These are phyloP conservation scores for Ferrisia virgata DNA, from an alignment of 2,888 invertebrate genomes.

Conservation along the genomic window DNA sequence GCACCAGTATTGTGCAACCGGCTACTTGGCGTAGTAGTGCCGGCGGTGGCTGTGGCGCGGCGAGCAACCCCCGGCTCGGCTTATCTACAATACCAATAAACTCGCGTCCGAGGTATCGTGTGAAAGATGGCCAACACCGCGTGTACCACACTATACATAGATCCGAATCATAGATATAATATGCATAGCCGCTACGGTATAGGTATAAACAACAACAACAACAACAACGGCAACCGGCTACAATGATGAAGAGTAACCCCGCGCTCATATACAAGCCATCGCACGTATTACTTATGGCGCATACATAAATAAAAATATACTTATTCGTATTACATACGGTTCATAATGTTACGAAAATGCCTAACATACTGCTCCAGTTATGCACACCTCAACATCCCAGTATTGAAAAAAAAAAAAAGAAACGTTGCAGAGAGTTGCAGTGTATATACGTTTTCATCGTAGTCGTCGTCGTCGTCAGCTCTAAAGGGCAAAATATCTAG, in stretches of 20 bases:
- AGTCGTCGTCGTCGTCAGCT: neutral
- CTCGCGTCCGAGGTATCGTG: neutral
- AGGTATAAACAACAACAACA: neutral
- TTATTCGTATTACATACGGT: no score
- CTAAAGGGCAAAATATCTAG: neutral
- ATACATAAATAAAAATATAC: neutral
- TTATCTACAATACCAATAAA: neutral
- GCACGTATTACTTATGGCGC: neutral
- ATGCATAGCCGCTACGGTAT: neutral
- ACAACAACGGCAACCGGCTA: neutral
- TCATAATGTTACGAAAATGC: neutral
- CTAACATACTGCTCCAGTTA: slow-evolving; percentile 12
- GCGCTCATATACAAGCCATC: neutral
- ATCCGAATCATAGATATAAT: neutral
- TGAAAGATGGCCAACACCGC: neutral
- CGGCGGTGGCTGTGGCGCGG: neutral
- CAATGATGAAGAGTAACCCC: neutral
- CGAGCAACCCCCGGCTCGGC: neutral
- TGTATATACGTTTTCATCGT: no score
- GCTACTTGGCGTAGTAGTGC: neutral
- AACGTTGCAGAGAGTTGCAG: no score
- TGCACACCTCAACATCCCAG: neutral
- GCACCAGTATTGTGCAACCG: slow-evolving; percentile 27
- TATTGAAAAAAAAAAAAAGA: no score
- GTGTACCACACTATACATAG: no score